phyloP scores from a whole-genome alignment of 2,888 invertebrate genomes.

The Poecilus cupreus region DNA sequence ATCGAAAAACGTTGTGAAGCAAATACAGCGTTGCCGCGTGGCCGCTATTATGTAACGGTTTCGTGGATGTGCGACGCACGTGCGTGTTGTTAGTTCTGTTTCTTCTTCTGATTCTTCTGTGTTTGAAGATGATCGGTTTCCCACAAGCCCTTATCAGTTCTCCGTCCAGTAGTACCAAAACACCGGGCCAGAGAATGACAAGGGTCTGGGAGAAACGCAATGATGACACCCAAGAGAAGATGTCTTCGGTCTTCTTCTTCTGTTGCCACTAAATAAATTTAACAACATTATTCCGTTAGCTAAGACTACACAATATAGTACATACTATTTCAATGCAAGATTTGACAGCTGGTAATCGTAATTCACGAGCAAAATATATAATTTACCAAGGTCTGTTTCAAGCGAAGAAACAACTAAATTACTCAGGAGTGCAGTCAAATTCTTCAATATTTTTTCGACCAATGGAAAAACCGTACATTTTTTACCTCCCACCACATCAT shows the following conservation, averaged over 20 bases:
- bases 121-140: conserved; percentile 75
- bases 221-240: not conserved
- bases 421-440: too few relatives aligned
- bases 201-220: conserved; percentile 78
- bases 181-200: conserved; percentile 97
- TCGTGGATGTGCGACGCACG: conserved; percentile 54
- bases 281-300: too few relatives aligned
- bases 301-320: too few relatives aligned
- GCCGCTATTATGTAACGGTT: conserved; percentile 62
- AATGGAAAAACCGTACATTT: too few relatives aligned
- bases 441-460: too few relatives aligned
- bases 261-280: too few relatives aligned
- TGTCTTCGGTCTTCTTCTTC: not conserved
- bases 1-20: not conserved
- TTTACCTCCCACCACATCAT: too few relatives aligned
- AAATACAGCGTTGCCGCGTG: not conserved
- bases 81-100: not conserved
- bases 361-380: too few relatives aligned
- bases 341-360: too few relatives aligned
- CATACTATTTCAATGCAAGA: too few relatives aligned
- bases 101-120: conserved; percentile 63
- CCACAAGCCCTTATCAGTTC: conserved; percentile 98
- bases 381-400: too few relatives aligned
- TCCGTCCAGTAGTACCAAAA: conserved; percentile 94
- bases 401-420: too few relatives aligned